phyloP scores from a whole-genome alignment of 2,888 invertebrate species.

The Caprella mutica region DNA sequence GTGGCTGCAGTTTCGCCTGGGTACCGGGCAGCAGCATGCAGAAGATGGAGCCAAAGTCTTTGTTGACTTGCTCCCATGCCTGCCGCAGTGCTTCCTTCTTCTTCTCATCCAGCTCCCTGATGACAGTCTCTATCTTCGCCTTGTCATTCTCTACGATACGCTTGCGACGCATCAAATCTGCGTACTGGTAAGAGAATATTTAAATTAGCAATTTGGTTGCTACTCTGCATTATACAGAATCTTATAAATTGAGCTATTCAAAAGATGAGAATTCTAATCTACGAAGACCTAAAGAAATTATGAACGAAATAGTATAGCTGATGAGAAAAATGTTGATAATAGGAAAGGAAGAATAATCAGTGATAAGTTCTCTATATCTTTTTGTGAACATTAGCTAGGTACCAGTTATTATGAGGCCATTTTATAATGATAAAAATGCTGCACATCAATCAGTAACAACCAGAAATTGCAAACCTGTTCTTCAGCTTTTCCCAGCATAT shows the following conservation, averaged over 20 bases:
- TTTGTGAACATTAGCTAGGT: no score
- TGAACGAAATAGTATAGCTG: no score
- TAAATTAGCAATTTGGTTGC: no score
- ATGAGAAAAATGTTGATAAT: no score
- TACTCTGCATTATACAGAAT: no score
- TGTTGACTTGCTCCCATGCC: constrained; percentile 77
- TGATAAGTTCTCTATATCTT: no score
- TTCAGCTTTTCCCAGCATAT: constrained; percentile 71
- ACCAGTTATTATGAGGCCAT: no score
- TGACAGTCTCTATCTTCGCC: constrained; percentile 60
- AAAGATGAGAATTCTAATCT: no score
- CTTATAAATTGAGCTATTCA: no score
- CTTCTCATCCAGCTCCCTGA: constrained; percentile 77
- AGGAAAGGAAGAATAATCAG: no score
- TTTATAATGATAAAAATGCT: not conserved
- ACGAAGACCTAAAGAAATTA: no score
- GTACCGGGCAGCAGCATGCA: constrained; percentile 80
- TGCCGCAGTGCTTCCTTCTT: constrained; percentile 67
- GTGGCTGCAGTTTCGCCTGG: constrained; percentile 68
- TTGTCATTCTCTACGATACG: constrained; percentile 63
- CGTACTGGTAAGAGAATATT: constrained; percentile 47
- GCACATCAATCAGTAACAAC: not conserved
- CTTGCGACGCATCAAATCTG: constrained; percentile 58
- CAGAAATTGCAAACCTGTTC: constrained; percentile 51
- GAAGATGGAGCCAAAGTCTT: constrained; percentile 92